A percentile compares a stretch with the other conserved stretches of the same genome.
These are phyloP conservation scores for Paratilapia polleni DNA, from an alignment of 2,113 vertebrate genomes.

Conservation along the genomic window DNA sequence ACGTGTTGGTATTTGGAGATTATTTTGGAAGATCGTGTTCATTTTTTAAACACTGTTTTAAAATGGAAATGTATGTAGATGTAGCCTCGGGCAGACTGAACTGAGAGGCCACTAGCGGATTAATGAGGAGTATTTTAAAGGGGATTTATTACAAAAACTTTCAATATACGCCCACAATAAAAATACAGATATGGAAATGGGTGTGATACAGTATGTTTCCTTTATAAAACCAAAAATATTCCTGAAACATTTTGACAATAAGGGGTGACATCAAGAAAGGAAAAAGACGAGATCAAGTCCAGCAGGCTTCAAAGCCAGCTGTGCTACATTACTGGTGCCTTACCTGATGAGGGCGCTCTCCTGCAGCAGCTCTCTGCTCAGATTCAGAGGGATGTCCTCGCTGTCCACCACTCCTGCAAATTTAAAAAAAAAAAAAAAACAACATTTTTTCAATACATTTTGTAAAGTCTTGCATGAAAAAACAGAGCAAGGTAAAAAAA, in stretches of 20 bases:
- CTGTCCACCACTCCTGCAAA: slow-evolving; percentile 95
- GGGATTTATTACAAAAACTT: too few relatives aligned
- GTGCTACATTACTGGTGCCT: slow-evolving; percentile 5
- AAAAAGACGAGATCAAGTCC: background rate
- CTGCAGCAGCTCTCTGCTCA: slow-evolving; percentile 97
- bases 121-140: background rate
- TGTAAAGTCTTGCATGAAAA: background rate
- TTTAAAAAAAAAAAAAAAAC: background rate
- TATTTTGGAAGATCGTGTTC: background rate
- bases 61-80: background rate
- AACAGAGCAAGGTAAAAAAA: background rate
- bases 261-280: background rate
- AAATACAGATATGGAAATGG: background rate
- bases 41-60: background rate
- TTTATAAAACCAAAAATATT: background rate
- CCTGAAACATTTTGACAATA: background rate
- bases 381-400: slow-evolving; percentile 96
- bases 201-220: background rate
- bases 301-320: background rate
- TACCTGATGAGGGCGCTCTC: slow-evolving; percentile 95
- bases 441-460: background rate
- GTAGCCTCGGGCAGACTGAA: background rate
- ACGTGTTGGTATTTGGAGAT: background rate
- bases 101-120: background rate
- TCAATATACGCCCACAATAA: background rate